These are phyloP conservation scores for Falco concolor DNA, from an alignment of 2,797 vertebrate genomes.

Conservation along the genomic window DNA sequence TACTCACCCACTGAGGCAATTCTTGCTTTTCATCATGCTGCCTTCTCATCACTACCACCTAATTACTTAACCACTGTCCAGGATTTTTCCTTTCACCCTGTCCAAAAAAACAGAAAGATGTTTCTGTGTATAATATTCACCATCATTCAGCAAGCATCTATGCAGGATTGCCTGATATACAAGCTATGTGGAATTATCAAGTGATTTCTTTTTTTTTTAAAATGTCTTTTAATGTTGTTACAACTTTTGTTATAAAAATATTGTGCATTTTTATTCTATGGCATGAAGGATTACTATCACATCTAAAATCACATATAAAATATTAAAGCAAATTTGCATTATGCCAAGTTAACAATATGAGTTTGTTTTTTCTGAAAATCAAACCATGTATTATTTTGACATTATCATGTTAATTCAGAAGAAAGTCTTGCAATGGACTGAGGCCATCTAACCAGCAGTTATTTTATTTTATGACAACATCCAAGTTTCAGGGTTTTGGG, in stretches of 20 bases:
- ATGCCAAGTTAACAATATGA: not conserved
- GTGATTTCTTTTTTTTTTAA: not conserved
- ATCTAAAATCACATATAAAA: not conserved
- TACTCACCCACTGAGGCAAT: not conserved
- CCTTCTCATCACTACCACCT: not conserved
- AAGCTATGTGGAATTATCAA: not conserved
- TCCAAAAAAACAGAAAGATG: not conserved
- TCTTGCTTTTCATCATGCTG: not conserved
- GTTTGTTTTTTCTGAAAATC: not conserved
- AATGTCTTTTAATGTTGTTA: not conserved
- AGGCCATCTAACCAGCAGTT: not conserved
- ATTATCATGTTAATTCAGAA: not conserved
- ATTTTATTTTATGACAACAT: not conserved
- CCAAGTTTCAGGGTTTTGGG: not conserved
- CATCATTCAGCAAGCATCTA: not conserved
- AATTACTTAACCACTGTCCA: not conserved
- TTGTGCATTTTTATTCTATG: not conserved
- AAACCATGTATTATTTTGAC: not conserved
- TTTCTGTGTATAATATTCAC: not conserved
- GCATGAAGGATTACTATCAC: not conserved
- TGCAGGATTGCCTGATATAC: not conserved
- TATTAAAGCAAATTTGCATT: not conserved
- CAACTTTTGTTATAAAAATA: not conserved
- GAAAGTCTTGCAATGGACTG: not conserved
- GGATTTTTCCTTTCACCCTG: not conserved